Evolutionary conservation across 1,140 invertebrate genomes (phyloP), one percentile per base, ranked within the genome.

Genomic region (Eurosta solidaginis): DNA sequence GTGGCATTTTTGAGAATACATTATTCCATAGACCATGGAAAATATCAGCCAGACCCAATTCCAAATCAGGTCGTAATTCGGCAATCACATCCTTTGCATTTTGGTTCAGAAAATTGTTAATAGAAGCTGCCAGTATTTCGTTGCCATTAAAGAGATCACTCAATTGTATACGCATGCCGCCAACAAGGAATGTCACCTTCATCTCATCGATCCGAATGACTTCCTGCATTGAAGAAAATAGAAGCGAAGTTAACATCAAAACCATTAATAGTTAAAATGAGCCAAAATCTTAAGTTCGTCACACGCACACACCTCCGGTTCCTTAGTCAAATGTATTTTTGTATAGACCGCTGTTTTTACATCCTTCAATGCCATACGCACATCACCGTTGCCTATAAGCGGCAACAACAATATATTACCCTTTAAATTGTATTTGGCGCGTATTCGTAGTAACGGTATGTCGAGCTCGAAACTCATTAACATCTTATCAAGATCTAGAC

Each of bases 11-110:
- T 36, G 91, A 90, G 83, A 95, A 95, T 29, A 94, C 94, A 22
- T 90, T 91, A 81, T 95, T 95, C 68, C 95, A 90, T 84, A 95
- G 93, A 1, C 90, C 89, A 82, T 93, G 92, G 87, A 95, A 95
- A 81, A 95, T 93, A 82, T 93, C 93, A 0, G 92, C 92, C 79
- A 96, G 92, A 77, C 93, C 92, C 6, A 89, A 83, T 4, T 92
- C 91, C 0, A 94, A 93, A 3, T 94, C 94, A 1, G 94, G 94
- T 85, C 93, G 91, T 91, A 96, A 93, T 87, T 96, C 94, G 25
- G 93, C 91, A 54, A 96, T 94, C 49, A 96, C 94, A 83, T 95
- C 94, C 29, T 93, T 92, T 0, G 93, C 91, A 82, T 96, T 95
- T 83, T 94, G 93, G 88, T 96, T 96, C 14, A 96, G 88, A 84